Base-by-base conservation (phyloP, 2,888 invertebrate genomes). In the Conops quadrifasciatus region DNA sequence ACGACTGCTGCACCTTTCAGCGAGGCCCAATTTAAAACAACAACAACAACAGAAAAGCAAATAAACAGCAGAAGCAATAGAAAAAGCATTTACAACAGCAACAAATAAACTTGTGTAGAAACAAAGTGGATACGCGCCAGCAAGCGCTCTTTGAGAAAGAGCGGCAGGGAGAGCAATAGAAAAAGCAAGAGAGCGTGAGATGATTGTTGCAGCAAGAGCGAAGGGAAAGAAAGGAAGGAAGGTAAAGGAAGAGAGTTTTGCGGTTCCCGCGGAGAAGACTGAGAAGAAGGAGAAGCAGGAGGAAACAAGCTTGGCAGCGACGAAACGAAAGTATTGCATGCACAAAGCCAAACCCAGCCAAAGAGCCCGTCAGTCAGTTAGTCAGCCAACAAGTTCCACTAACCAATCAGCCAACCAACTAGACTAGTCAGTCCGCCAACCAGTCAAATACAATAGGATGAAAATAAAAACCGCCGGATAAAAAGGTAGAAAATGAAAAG, bases 321-420 rank as follows among this genome's bases (percentile, higher is more conserved):
- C 47, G 64, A 30, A 63, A 58, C 45, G 67, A 67, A 67, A 67
- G 45, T 58, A 67, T 67, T 67, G 43, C 67, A 58, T 67, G 67
- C 56, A 67, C 67, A 45, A 56, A 58, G 58, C 53, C 62, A 62
- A 62, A 53, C 66, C 36, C 49, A 49, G n/a, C 7, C 49, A 49
- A 49, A 15, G 4, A 13, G 49, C 49, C 11, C 15, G 24, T 21
- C 53, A 7, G n/a, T 19, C 9, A 4, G 9, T 36, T 9, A 7
- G 9, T 36, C 49, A 7, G 19, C n/a, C 49, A 7, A 11, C 11
- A 3, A 7, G 49, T 19, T 3, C 3, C 2, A 2, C 49, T 4
- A 19, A 3, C 53, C n/a, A 19, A 7, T 36, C 49, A 49, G 53
- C 11, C 53, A 49, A 4, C 49, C 36, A 36, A 36, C 36, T 36